Conservation (phyloP, 1,140 invertebrate genomes). For the Chionoecetes opilio region DNA sequence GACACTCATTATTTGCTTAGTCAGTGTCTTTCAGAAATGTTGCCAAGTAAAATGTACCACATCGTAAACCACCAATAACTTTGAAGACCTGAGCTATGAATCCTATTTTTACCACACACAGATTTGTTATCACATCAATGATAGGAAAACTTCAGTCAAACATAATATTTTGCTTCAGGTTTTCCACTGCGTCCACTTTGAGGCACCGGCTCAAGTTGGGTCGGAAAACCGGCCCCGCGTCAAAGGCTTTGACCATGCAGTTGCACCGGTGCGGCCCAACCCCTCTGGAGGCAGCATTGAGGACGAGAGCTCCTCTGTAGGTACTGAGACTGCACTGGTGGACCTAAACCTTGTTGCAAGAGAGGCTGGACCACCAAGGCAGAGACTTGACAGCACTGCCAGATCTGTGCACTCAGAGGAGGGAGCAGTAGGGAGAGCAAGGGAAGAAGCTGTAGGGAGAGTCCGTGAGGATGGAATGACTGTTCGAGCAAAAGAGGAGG, state of each 20-base stretch:
- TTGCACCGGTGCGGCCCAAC: constrained; percentile 70
- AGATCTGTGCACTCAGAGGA: not conserved
- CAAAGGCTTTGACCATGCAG: constrained; percentile 69
- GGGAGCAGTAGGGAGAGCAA: constrained; percentile 40
- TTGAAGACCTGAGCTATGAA: too few species aligned
- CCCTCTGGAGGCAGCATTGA: constrained; percentile 34
- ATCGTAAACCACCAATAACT: too few species aligned
- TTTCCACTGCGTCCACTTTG: constrained; percentile 99
- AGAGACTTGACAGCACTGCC: constrained; percentile 36
- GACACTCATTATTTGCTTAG: too few species aligned
- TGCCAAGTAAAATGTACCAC: too few species aligned
- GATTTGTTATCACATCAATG: too few species aligned
- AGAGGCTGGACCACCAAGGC: constrained; percentile 39
- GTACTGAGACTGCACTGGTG: not conserved
- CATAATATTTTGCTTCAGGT: constrained; percentile 87
- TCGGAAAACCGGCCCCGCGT: constrained; percentile 72
- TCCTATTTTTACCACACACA: too few species aligned
- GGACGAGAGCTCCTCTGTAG: constrained; percentile 38
- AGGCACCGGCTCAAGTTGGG: constrained; percentile 86
- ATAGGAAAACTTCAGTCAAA: too few species aligned
- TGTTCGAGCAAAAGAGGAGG: too few species aligned
- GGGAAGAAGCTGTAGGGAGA: constrained; percentile 46
- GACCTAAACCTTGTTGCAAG: not conserved
- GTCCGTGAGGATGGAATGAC: not conserved
- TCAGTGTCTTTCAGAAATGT: too few species aligned